Percentiles rank a stretch among this genome's conserved stretches.
These are phyloP conservation scores for Axis porcinus DNA, from an alignment of 2,113 vertebrate genomes.

Conservation along the genomic window DNA sequence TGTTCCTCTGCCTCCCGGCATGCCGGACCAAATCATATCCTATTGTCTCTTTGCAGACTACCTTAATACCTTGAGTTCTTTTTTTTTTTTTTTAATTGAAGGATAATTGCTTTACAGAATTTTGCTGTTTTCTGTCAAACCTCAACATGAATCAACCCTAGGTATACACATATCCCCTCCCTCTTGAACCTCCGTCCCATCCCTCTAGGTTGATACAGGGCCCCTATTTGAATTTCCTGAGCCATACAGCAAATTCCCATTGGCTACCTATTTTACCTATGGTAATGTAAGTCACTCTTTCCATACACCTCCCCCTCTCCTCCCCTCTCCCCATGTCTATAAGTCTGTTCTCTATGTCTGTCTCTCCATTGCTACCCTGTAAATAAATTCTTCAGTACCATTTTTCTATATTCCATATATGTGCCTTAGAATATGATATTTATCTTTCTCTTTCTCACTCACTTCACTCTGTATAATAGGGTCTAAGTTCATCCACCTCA, in stretches of 20 bases:
- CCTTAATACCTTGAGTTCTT: background rate
- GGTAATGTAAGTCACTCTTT: background rate
- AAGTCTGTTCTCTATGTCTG: background rate
- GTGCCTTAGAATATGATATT: background rate
- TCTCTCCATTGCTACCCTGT: background rate
- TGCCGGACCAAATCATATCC: accelerated
- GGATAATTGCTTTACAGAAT: background rate
- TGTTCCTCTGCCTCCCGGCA: background rate
- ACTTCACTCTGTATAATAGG: background rate
- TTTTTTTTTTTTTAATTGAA: background rate
- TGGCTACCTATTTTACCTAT: background rate
- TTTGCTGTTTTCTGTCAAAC: background rate
- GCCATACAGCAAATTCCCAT: background rate
- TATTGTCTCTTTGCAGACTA: background rate
- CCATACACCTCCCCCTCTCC: background rate
- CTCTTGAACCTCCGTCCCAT: background rate
- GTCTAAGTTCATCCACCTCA: background rate
- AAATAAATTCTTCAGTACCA: background rate
- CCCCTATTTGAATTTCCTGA: background rate
- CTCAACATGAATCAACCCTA: background rate
- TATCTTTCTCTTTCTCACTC: background rate
- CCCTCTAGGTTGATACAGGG: background rate
- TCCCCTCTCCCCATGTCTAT: background rate
- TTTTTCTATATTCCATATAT: background rate
- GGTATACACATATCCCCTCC: background rate